Percentiles rank a stretch among this genome's conserved stretches.
phyloP scores from a whole-genome alignment of 2,888 invertebrate genomes.

The Clunio marinus region DNA sequence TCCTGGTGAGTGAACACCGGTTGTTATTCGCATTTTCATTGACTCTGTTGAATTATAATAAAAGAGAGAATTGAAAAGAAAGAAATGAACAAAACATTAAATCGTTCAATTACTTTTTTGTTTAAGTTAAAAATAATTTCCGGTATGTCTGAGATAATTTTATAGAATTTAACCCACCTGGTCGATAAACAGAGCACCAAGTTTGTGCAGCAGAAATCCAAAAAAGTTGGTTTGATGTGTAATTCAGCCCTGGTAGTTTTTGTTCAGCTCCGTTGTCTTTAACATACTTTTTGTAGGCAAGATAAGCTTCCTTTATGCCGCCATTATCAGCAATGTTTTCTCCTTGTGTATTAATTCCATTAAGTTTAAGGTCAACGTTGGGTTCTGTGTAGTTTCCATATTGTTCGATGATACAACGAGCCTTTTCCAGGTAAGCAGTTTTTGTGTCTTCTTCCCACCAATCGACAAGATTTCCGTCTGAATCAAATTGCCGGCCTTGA shows the following conservation, averaged over 20 bases:
- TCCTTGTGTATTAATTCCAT: constrained; percentile 87
- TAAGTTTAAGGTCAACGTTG: constrained; percentile 70
- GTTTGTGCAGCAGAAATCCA: constrained; percentile 82
- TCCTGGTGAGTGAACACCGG: constrained; percentile 44
- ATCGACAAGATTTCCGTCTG: constrained; percentile 85
- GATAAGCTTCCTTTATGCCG: constrained; percentile 85
- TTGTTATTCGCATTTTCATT: constrained; percentile 73
- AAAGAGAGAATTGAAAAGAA: constrained; percentile 1
- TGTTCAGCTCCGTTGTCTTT: constrained; percentile 62
- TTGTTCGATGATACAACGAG: constrained; percentile 88
- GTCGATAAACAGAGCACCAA: constrained; percentile 79
- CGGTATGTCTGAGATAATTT: too few species aligned
- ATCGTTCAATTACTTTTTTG: constrained; percentile 51
- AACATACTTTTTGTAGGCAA: constrained; percentile 74
- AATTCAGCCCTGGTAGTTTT: constrained; percentile 68
- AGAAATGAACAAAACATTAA: background rate
- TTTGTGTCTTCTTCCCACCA: constrained; percentile 87
- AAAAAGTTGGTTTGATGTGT: constrained; percentile 68
- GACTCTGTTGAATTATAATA: constrained; percentile 53
- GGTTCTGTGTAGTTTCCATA: constrained; percentile 85
- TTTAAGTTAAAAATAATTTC: background rate
- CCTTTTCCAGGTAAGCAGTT: constrained; percentile 73
- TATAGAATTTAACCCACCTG: constrained; percentile 49
- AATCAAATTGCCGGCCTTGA: constrained; percentile 85
- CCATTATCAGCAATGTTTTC: constrained; percentile 96